phyloP scores from a whole-genome alignment of 2,113 vertebrate genomes.

The Neoarius graeffei region DNA sequence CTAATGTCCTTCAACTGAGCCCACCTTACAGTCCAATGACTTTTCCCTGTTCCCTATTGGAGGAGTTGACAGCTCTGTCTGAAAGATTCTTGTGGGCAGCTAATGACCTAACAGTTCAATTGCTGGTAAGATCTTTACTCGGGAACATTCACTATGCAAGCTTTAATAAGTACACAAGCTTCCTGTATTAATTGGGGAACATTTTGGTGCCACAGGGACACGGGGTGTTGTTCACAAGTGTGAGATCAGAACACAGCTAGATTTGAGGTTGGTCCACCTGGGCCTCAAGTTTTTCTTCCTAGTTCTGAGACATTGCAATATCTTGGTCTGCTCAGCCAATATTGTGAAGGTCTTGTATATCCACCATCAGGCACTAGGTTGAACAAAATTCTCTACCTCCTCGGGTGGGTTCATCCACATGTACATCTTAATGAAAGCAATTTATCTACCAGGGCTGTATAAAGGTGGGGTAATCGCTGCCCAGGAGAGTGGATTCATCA shows the following conservation, averaged over 20 bases:
- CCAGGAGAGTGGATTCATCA: background rate
- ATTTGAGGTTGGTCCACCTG: background rate
- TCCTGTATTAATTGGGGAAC: too few relatives aligned
- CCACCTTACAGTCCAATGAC: background rate
- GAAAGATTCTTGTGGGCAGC: background rate
- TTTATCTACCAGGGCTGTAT: background rate
- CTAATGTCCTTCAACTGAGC: background rate
- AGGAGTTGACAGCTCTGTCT: background rate
- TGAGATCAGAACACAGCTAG: background rate
- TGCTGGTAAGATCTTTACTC: background rate
- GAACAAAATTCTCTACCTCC: too few relatives aligned
- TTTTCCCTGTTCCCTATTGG: background rate
- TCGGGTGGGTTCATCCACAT: too few relatives aligned
- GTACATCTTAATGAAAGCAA: too few relatives aligned
- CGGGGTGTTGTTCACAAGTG: background rate
- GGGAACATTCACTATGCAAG: background rate
- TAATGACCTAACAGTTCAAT: background rate
- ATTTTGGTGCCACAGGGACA: too few relatives aligned
- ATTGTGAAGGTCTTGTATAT: background rate
- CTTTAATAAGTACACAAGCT: too few relatives aligned
- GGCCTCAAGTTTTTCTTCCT: too few relatives aligned
- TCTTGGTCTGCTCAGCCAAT: background rate
- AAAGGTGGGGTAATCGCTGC: background rate
- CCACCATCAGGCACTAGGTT: background rate
- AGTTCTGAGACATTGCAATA: too few relatives aligned